Evolutionary conservation across 2,113 vertebrate species (phyloP).

Genomic region (Mandrillus leucophaeus): DNA sequence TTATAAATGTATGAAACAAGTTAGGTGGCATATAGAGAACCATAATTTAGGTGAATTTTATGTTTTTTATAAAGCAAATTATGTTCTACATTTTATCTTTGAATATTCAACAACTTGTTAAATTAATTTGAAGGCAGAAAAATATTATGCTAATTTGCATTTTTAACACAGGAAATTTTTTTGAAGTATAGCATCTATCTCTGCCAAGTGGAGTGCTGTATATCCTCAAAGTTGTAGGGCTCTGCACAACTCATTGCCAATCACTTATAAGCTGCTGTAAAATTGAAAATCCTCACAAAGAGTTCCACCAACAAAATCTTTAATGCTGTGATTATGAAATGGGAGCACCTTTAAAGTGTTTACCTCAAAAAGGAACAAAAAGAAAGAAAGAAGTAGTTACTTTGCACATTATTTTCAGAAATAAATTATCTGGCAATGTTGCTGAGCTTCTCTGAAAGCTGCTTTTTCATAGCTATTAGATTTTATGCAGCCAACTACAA

Average conservation of each 20-base stretch:
- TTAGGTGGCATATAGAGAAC: not conserved
- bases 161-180: not conserved
- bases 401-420: constrained; percentile 44
- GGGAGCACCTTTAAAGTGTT: constrained; percentile 12
- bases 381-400: not conserved
- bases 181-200: not conserved
- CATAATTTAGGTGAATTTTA: not conserved
- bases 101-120: constrained; percentile 43
- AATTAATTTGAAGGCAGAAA: constrained; percentile 45
- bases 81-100: not conserved
- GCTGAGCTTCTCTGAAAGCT: not conserved
- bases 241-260: not conserved
- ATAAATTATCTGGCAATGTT: not conserved
- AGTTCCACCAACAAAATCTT: not conserved
- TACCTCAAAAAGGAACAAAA: not conserved
- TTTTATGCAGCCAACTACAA: not conserved
- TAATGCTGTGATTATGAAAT: constrained; percentile 37
- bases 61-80: not conserved
- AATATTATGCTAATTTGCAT: constrained; percentile 40
- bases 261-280: not conserved
- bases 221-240: not conserved
- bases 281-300: constrained; percentile 42
- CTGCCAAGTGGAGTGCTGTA: not conserved
- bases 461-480: constrained; percentile 18
- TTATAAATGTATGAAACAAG: not conserved